Base-by-base conservation (phyloP, 2,888 invertebrate species). In the Spisula solida region DNA sequence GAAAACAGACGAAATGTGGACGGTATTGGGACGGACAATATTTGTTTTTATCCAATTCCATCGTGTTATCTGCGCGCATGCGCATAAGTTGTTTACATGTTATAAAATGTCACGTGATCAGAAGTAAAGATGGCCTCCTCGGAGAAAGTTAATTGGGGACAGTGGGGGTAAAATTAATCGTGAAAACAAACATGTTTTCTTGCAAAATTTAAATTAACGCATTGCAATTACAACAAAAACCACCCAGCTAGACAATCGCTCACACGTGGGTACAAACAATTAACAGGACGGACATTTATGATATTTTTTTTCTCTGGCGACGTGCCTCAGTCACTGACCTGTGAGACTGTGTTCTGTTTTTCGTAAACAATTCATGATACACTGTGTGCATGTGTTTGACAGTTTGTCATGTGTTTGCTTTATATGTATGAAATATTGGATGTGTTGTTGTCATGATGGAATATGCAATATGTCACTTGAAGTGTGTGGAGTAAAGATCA, bases 71-170 rank as follows among this genome's bases (percentile, higher is more conserved):
- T n/a, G 18, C 25, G 70, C 91, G 93, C 93, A 93, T 93, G 94
- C 93, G 93, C 87, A 90, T n/a, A 90, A 85, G 86, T 92, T 94
- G 94, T 94, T 93, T 94, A 94, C 94, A 92, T 88, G 88, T 87
- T 85, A 75, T 29, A 80, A 66, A 66, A 82, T 78, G 81, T 89
- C 92, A 90, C 89, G 89, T 89, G 89, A 92, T 34, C 47, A 48
- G 41, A 48, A 41, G 29, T 85, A 82, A 91, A 91, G 78, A 91
- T 91, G 91, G 91, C 89, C 82, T 78, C 91, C 89, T 84, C 81
- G 48, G n/a, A 41, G 70, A 56, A 83, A 84, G 31, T 48, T 84
- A 84, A 51, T 55, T 83, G 75, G 78, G 48, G 78, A 78, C 66
- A 20, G 29, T 78, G 47, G 78, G 75, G 48, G 51, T 14, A 78